Evolutionary conservation across 2,888 invertebrate genomes (phyloP), one percentile per base, ranked within the genome.

Genomic region (Shargacucullia verbasci): DNA sequence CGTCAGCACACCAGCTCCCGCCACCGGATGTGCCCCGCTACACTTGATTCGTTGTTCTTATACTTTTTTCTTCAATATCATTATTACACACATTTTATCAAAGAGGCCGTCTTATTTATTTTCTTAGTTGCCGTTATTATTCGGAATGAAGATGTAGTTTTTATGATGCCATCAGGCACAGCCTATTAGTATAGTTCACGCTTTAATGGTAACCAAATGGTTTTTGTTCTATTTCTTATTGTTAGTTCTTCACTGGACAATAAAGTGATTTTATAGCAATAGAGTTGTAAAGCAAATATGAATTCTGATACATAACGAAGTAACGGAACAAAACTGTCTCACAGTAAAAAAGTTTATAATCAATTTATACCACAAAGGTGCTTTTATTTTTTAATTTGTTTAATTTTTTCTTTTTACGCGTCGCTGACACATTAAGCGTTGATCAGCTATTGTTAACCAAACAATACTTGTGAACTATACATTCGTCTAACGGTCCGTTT

Each of bases 91-190:
- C 80, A 82, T 74, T 85, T 74, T 85, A 88, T 86, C 82, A 88
- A 90, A 86, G 84, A 73, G 73, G 67, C 85, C 81, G 84, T 83
- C 84, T 83, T 87, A 89, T 87, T 88, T 87, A 88, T 87, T 87
- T 88, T 88, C 82, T 80, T 83, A 84, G 82, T 81, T 80, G 81
- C 80, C 87, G 84, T 88, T 89, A 90, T 88, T 84, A 84, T 85
- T 81, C 73, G 78, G 84, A 85, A 86, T 90, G 89, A 88, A 87
- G 85, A 83, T 82, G 87, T 85, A 82, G 82, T 91, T 92, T 90
- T 90, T 91, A 83, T 80, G 77, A 72, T 73, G 69, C 76, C 73
- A 80, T 76, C 81, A 79, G 77, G 79, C 80, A 79, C 75, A 80
- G 78, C 84, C 87, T 86, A 89, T 88, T 87, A 88, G 82, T 84